A percentile compares a stretch with the other conserved stretches of the same genome.
These are phyloP conservation scores for Spicauda simplicius DNA, from an alignment of 2,888 invertebrate genomes.

Conservation along the genomic window DNA sequence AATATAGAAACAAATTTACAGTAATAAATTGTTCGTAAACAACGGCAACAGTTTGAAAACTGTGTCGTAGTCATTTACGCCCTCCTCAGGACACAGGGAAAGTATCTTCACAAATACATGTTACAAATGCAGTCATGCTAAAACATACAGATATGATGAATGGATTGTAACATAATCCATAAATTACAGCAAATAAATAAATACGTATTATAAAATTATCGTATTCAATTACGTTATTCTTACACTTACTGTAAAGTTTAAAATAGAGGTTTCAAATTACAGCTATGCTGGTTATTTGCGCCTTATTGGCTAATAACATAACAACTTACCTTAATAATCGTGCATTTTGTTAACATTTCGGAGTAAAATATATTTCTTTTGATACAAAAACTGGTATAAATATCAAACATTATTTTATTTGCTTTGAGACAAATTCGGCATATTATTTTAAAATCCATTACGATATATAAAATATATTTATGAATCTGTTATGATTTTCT, in stretches of 20 bases:
- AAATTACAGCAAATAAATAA: no score
- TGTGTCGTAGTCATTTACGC: no score
- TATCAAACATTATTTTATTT: conserved; percentile 64
- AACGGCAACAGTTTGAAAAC: no score
- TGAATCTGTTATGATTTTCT: not conserved
- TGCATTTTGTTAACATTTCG: conserved; percentile 70
- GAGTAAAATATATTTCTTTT: conserved; percentile 66
- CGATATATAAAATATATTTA: conserved; percentile 37
- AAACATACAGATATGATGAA: no score
- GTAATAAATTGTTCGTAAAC: no score
- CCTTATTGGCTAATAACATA: not conserved
- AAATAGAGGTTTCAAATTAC: not conserved
- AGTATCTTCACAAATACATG: no score
- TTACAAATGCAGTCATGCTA: no score
- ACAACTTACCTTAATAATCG: conserved; percentile 65
- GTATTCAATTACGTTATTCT: no score
- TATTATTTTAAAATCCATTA: conserved; percentile 64
- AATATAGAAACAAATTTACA: no score
- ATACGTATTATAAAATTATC: no score
- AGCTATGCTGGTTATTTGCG: not conserved
- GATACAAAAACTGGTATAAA: conserved; percentile 64
- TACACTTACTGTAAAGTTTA: not conserved
- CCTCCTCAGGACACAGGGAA: no score
- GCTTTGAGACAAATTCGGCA: conserved; percentile 71
- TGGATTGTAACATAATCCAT: no score